A percentile compares a stretch with the other conserved stretches of the same genome.
Conservation (phyloP, 2,888 invertebrate species). For the Drosophila neoperkinsi region DNA sequence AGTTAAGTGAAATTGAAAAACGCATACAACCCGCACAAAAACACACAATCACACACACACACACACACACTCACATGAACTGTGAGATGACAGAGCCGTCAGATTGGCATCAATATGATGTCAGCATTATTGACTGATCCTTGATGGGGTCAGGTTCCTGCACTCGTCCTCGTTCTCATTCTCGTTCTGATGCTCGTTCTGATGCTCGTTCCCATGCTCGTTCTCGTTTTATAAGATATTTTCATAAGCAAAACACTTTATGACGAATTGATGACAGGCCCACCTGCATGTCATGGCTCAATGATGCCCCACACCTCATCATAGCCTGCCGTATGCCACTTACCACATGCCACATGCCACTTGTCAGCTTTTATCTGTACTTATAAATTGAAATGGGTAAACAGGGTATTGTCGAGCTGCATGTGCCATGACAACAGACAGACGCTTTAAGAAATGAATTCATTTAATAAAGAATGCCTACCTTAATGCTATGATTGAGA, state of each 20-base stretch:
- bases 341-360: conserved; percentile 52
- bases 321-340: not conserved
- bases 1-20: conserved; percentile 68
- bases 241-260: conserved; percentile 71
- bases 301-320: conserved; percentile 49
- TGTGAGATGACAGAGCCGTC: conserved; percentile 64
- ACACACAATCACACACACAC: not conserved
- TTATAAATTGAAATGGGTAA: conserved; percentile 17
- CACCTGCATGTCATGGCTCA: conserved; percentile 45
- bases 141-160: conserved; percentile 38
- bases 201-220: conserved; percentile 3
- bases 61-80: not conserved
- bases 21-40: conserved; percentile 25
- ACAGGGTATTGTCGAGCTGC: conserved; percentile 7
- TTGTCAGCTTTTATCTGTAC: conserved; percentile 69
- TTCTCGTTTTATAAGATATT: conserved; percentile 38
- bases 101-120: conserved; percentile 72
- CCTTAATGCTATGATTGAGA: not conserved
- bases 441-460: not conserved
- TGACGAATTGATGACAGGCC: conserved; percentile 39
- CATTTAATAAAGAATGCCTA: not conserved
- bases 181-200: conserved; percentile 1
- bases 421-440: not conserved
- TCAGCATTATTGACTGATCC: conserved; percentile 78
- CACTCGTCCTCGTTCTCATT: conserved; percentile 1